Base-by-base conservation (phyloP, 2,797 vertebrate species). In the Liasis olivaceus region DNA sequence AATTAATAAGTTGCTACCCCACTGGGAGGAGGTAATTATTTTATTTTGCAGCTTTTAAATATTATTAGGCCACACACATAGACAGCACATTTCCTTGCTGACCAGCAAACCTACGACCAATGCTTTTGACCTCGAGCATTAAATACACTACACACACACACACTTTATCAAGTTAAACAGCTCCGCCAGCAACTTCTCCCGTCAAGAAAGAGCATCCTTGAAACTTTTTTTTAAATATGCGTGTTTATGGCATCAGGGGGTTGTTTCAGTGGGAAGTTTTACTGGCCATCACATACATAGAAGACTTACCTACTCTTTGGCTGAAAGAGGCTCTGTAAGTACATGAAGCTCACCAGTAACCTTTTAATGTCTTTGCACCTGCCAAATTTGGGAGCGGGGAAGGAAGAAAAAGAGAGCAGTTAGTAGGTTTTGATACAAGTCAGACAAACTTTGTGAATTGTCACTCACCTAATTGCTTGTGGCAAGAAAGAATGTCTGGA, bases 311-410 rank as follows among this genome's bases (percentile, higher is more conserved):
- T 99, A 98, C 98, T 99, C 97, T 99, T 99, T 89, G 99, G 99
- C 97, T 99, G 99, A 94, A 99, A 96, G 59, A 99, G 98, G 93
- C 99, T 99, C 96, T 99, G 99, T 47, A 99, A 98, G 94, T 99
- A 99, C 99, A 99, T 99, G 96, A 99, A 99, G 97, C 98, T 99
- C 97, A 99, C 99, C 96, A 99, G 97, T 93, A 99, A 96, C 85
- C 98, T 98, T 96, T 99, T 99, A 54, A 99, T 99, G 96, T 99
- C 99, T 97, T 98, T 99, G 96, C 98, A 99, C 94, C 99, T 99
- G 93, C 36, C 88, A 94, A 90, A 93, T 20, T 1, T 90, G 91
- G 95, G 81, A 47, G 81, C 5, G 22, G 51, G 22, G 9, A 31
- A 26, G 31, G 24, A 14, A 24, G 4, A 12, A 3, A 8, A 1